Evolutionary conservation across 2,797 vertebrate species (phyloP).

Genomic region (Apogon talboti): DNA sequence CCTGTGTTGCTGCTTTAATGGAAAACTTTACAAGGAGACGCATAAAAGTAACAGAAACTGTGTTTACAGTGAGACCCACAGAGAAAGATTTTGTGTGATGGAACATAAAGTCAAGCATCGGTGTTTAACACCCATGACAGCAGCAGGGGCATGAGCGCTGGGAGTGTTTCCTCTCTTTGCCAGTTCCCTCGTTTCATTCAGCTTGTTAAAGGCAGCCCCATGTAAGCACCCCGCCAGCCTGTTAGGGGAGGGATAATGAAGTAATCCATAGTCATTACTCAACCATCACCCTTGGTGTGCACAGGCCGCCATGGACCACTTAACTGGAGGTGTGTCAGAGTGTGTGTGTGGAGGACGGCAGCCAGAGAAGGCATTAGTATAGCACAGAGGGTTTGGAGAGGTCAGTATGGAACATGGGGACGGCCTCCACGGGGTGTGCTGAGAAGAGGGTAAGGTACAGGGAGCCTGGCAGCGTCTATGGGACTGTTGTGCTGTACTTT

Average conservation of each 20-base stretch:
- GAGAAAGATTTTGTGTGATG: slow-evolving; percentile 11
- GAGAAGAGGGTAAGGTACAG: slow-evolving; percentile 30
- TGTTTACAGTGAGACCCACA: slow-evolving; percentile 3
- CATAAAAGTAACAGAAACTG: slow-evolving; percentile 1
- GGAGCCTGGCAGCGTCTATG: slow-evolving; percentile 15
- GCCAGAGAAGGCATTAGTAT: slow-evolving; percentile 51
- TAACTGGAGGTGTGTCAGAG: slow-evolving; percentile 61
- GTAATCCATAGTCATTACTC: slow-evolving; percentile 83
- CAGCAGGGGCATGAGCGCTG: slow-evolving; percentile 33
- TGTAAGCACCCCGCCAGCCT: slow-evolving; percentile 70
- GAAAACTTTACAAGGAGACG: slow-evolving; percentile 48
- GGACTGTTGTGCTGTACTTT: slow-evolving; percentile 53
- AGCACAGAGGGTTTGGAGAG: slow-evolving; percentile 28
- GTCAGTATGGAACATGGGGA: slow-evolving; percentile 42
- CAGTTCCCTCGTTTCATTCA: slow-evolving; percentile 49
- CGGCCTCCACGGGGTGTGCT: slow-evolving; percentile 26
- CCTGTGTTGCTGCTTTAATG: slow-evolving; percentile 43
- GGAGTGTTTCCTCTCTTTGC: slow-evolving; percentile 50
- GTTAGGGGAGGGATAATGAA: slow-evolving; percentile 77
- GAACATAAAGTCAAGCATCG: slow-evolving; percentile 20
- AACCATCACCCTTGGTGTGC: slow-evolving; percentile 77
- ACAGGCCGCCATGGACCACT: slow-evolving; percentile 69
- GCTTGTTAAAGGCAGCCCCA: slow-evolving; percentile 71
- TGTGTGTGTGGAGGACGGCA: slow-evolving; percentile 57
- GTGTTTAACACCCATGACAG: slow-evolving; percentile 48